A percentile compares a stretch with the other conserved stretches of the same genome.
Evolutionary conservation across 2,888 invertebrate species (phyloP).

Genomic region (Drosophila limbata): DNA sequence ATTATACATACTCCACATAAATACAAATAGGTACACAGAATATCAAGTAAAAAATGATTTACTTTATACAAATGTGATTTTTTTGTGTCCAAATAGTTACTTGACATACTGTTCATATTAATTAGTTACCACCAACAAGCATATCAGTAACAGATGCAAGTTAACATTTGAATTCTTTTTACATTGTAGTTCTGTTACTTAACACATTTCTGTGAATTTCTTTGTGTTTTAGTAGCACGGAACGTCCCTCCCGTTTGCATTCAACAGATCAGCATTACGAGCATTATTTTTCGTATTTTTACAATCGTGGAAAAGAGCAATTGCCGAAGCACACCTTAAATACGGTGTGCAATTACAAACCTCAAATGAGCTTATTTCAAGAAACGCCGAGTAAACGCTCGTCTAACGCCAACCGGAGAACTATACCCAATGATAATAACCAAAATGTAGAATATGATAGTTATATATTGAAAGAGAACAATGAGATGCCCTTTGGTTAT

Average conservation of each 20-base stretch:
- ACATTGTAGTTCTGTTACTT: not conserved
- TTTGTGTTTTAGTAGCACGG: constrained; percentile 45
- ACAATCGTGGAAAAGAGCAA: constrained; percentile 67
- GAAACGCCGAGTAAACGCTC: constrained; percentile 53
- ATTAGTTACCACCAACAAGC: not conserved
- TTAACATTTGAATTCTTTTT: not conserved
- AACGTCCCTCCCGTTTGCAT: constrained; percentile 44
- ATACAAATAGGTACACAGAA: too few species aligned
- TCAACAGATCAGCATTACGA: constrained; percentile 74
- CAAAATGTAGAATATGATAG: constrained; percentile 51
- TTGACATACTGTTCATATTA: not conserved
- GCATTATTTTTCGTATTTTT: constrained; percentile 81
- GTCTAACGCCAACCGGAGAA: constrained; percentile 27
- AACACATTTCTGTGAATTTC: not conserved
- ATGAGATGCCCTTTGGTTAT: constrained; percentile 49
- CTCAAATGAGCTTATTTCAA: constrained; percentile 70
- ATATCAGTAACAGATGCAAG: constrained; percentile 1
- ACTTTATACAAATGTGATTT: too few species aligned
- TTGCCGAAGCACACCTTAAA: constrained; percentile 35
- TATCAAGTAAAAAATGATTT: too few species aligned
- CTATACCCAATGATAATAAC: constrained; percentile 44
- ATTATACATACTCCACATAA: too few species aligned
- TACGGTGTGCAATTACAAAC: constrained; percentile 46
- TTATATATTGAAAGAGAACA: constrained; percentile 70
- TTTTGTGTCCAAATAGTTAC: not conserved